Conservation (phyloP, 2,797 vertebrate species). For the Anguilla marmorata region DNA sequence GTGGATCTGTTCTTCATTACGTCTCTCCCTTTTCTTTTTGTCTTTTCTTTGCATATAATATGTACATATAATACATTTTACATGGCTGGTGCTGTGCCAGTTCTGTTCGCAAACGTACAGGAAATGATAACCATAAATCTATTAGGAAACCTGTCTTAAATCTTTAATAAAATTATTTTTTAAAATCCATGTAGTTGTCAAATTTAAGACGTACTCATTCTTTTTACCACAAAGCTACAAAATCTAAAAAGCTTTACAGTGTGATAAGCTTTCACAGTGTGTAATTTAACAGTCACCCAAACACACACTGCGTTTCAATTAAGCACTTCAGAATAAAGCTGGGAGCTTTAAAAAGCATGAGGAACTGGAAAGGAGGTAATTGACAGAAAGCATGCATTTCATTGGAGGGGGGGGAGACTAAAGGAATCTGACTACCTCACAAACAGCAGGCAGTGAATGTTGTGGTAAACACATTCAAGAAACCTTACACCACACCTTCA, state of each 20-base stretch:
- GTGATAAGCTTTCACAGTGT: conserved; percentile 1
- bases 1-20: conserved; percentile 67
- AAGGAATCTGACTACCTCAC: not conserved
- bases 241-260: not conserved
- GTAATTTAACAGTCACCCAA: not conserved
- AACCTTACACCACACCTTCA: not conserved
- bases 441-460: not conserved
- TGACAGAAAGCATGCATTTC: conserved; percentile 11
- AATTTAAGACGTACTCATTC: not conserved
- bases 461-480: not conserved
- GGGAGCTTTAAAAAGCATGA: conserved; percentile 77
- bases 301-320: conserved; percentile 60
- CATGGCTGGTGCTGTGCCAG: not conserved
- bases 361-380: conserved; percentile 28
- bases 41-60: conserved; percentile 8
- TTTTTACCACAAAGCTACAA: not conserved
- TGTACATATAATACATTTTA: not conserved
- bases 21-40: conserved; percentile 41
- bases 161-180: not conserved
- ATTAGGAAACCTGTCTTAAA: not conserved
- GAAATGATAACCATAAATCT: not conserved
- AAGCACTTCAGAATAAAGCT: conserved; percentile 71
- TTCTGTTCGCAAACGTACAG: not conserved
- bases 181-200: not conserved
- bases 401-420: not conserved